Conservation (phyloP, 2,888 invertebrate genomes). For the Lasioglossum marginatum region DNA sequence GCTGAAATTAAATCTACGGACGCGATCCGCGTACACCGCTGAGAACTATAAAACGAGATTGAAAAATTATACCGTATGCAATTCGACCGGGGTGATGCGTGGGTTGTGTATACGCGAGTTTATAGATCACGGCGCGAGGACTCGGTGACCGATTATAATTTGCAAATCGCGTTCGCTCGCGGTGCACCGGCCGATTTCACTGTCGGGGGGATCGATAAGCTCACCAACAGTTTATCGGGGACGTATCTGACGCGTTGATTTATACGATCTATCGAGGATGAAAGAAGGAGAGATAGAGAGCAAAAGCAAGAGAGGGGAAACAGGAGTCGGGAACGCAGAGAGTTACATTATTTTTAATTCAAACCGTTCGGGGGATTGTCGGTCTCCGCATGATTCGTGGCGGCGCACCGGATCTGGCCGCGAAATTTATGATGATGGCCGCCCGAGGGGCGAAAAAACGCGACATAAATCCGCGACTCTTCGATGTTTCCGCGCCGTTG, state of each 20-base stretch:
- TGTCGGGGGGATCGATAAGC: constrained; percentile 37
- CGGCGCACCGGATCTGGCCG: constrained; percentile 16
- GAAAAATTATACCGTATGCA: neutral
- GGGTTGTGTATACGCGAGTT: neutral
- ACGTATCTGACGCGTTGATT: constrained; percentile 57
- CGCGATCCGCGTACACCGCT: neutral
- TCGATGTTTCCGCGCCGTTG: constrained; percentile 18
- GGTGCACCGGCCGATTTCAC: constrained; percentile 20
- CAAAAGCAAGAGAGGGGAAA: neutral
- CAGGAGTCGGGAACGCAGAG: neutral
- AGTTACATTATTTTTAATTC: constrained; percentile 67
- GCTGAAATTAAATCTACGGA: neutral
- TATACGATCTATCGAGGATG: constrained; percentile 23
- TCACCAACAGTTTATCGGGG: constrained; percentile 33
- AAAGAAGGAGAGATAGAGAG: neutral
- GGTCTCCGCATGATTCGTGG: constrained; percentile 49
- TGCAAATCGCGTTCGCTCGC: constrained; percentile 27
- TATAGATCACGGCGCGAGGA: neutral
- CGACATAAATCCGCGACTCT: constrained; percentile 40
- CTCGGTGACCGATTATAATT: constrained; percentile 24
- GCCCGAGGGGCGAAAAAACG: constrained; percentile 20
- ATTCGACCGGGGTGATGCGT: neutral
- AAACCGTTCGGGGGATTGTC: constrained; percentile 38
- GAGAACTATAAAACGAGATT: neutral
- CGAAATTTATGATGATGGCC: constrained; percentile 44